A percentile compares a stretch with the other conserved stretches of the same genome.
Evolutionary conservation across 2,797 vertebrate genomes (phyloP).

Genomic region (Pangasius larnaudii): DNA sequence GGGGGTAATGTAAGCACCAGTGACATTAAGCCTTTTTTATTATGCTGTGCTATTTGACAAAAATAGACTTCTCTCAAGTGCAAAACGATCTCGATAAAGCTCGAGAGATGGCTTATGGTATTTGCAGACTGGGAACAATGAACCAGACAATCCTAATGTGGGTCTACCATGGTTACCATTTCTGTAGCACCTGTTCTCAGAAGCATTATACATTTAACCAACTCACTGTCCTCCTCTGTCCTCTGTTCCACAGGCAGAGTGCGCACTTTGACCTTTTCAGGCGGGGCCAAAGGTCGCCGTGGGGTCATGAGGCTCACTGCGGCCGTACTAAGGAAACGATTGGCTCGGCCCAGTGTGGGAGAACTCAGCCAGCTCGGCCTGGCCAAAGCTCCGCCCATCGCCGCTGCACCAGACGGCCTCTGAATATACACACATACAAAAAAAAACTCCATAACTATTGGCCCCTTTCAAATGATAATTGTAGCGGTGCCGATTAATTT

Average conservation of each 20-base stretch:
- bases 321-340: slow-evolving; percentile 93
- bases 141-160: background rate
- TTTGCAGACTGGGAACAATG: too few species aligned
- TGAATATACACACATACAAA: slow-evolving; percentile 57
- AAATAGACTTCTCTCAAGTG: slow-evolving; percentile 23
- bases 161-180: background rate
- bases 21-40: slow-evolving; percentile 38
- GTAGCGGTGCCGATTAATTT: background rate
- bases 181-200: background rate
- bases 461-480: background rate
- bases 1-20: slow-evolving; percentile 24
- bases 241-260: slow-evolving; percentile 88
- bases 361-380: slow-evolving; percentile 95
- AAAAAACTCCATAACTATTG: background rate
- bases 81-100: background rate
- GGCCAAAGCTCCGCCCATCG: slow-evolving; percentile 87
- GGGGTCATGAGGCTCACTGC: slow-evolving; percentile 96
- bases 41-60: slow-evolving; percentile 27
- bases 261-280: slow-evolving; percentile 94
- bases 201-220: background rate
- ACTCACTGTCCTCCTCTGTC: slow-evolving; percentile 96
- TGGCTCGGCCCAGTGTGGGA: slow-evolving; percentile 92
- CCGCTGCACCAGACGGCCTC: slow-evolving; percentile 85
- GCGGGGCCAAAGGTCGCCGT: slow-evolving; percentile 81
- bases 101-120: background rate